phyloP scores from a whole-genome alignment of 2,113 vertebrate genomes.

The Pimephales promelas region DNA sequence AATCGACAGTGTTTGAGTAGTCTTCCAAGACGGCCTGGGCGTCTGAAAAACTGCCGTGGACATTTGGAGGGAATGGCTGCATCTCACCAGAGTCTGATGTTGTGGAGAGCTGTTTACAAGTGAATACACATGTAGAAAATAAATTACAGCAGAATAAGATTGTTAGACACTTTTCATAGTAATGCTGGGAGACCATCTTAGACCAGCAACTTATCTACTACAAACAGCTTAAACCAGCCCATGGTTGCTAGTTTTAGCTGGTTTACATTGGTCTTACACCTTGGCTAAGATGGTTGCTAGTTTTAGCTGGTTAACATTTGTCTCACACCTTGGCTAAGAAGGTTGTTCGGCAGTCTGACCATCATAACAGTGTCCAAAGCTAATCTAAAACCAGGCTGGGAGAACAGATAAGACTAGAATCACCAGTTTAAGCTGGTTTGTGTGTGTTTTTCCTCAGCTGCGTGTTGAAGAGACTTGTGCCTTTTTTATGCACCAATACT shows the following conservation, averaged over 20 bases:
- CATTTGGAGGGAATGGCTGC: constrained; percentile 64
- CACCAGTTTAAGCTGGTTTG: neutral
- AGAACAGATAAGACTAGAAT: neutral
- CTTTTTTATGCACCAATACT: neutral
- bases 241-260: neutral
- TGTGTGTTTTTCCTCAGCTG: neutral
- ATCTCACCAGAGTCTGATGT: constrained; percentile 66
- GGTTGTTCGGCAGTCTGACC: neutral
- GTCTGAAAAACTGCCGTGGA: constrained; percentile 61
- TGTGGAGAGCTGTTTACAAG: constrained; percentile 60
- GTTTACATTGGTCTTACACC: neutral
- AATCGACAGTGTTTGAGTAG: constrained; percentile 66
- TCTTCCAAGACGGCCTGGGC: constrained; percentile 71
- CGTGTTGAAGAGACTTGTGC: neutral
- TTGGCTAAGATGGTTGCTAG: neutral
- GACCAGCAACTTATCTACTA: neutral
- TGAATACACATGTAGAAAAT: neutral
- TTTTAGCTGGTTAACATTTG: neutral
- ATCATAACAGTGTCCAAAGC: neutral
- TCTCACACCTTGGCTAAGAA: neutral
- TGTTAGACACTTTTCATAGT: neutral
- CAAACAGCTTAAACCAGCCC: neutral
- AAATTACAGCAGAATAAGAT: neutral
- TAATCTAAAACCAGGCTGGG: neutral
- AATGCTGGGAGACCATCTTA: neutral